Conservation (phyloP, 2,113 vertebrate species). For the Raja brachyura region DNA sequence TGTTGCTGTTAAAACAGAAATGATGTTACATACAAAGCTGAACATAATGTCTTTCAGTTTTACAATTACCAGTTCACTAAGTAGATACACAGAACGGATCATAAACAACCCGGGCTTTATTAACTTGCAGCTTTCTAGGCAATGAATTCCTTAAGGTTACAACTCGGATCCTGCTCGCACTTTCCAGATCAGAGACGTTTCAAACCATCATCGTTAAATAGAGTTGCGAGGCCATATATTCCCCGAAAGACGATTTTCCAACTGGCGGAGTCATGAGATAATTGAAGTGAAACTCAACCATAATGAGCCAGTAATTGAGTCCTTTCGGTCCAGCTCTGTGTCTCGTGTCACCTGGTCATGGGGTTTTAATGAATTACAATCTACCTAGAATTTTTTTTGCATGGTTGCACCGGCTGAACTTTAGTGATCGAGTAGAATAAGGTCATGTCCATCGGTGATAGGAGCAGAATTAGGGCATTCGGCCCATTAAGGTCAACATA, state of each 20-base stretch:
- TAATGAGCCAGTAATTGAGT: not conserved
- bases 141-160: constrained; percentile 45
- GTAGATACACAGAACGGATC: constrained; percentile 75
- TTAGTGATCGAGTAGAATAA: no score
- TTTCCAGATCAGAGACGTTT: not conserved
- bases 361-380: no score
- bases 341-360: no score
- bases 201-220: not conserved
- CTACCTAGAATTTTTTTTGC: no score
- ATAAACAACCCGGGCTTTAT: constrained; percentile 83
- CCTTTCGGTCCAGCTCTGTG: no score
- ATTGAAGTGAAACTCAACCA: not conserved
- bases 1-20: constrained; percentile 86
- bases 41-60: constrained; percentile 83
- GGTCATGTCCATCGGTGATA: no score
- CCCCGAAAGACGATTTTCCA: not conserved
- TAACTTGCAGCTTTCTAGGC: constrained; percentile 75
- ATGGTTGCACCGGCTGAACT: no score
- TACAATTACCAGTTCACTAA: constrained; percentile 85
- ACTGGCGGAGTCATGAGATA: not conserved
- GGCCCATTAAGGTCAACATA: no score
- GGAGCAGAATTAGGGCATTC: no score
- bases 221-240: not conserved
- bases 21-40: constrained; percentile 74
- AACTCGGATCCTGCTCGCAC: not conserved